phyloP scores from a whole-genome alignment of 2,888 invertebrate species.

The Hypolimnas misippus region DNA sequence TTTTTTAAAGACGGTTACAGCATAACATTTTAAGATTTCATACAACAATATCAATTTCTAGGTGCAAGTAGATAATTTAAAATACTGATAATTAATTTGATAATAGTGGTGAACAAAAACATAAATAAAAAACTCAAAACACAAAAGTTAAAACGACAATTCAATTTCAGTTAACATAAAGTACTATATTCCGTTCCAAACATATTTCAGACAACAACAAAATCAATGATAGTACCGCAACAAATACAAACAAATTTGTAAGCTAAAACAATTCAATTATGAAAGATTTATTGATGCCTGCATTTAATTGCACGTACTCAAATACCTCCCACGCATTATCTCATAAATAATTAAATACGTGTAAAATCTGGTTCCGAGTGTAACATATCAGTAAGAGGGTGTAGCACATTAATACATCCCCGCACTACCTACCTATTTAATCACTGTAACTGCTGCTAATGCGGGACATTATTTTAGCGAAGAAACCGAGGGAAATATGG shows the following conservation, averaged over 20 bases:
- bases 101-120: no score
- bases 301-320: not conserved
- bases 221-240: not conserved
- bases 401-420: slow-evolving; percentile 67
- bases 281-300: not conserved
- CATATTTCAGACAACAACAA: not conserved
- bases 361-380: slow-evolving; percentile 28
- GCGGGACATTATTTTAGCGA: slow-evolving; percentile 74
- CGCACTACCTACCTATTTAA: slow-evolving; percentile 71
- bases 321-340: slow-evolving; percentile 7
- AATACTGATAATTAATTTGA: no score
- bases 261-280: not conserved
- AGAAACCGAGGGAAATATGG: slow-evolving; percentile 73
- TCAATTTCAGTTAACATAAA: no score
- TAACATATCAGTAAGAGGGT: slow-evolving; percentile 42
- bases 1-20: no score
- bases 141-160: no score
- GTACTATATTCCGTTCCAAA: not conserved
- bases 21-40: no score
- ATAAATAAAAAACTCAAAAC: no score
- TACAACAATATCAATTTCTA: no score
- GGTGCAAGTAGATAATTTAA: no score
- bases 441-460: slow-evolving; percentile 81
- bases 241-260: not conserved
- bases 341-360: slow-evolving; percentile 21